These are phyloP conservation scores for Tor tambroides DNA, from an alignment of 2,113 vertebrate genomes.

Conservation along the genomic window DNA sequence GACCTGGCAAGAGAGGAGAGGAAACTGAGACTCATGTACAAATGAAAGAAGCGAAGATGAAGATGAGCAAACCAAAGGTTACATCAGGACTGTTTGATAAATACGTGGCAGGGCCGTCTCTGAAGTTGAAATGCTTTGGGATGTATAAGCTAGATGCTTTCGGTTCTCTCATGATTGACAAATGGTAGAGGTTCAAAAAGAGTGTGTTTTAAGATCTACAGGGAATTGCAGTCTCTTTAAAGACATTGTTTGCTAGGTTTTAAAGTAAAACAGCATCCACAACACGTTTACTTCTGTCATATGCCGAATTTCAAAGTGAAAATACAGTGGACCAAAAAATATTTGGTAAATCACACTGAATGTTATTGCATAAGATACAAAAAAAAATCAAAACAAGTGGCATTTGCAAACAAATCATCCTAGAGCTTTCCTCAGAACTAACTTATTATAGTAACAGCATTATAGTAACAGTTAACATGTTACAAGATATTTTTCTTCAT, in stretches of 20 bases:
- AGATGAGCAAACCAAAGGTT: neutral
- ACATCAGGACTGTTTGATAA: neutral
- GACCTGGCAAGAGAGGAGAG: constrained; percentile 55
- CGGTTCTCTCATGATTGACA: neutral
- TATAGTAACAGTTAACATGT: neutral
- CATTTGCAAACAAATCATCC: neutral
- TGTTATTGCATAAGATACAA: neutral
- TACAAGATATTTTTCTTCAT: neutral
- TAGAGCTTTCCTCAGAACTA: neutral
- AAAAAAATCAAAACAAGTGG: neutral
- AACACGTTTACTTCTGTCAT: neutral
- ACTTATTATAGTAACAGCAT: neutral
- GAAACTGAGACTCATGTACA: constrained; percentile 18
- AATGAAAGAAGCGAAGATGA: constrained; percentile 4
- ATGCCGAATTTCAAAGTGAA: neutral
- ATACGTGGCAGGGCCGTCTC: neutral
- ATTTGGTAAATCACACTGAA: neutral
- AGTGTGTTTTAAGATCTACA: neutral
- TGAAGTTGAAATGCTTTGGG: neutral
- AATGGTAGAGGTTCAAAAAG: neutral
- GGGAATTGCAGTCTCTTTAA: neutral
- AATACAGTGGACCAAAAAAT: neutral
- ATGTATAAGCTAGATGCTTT: constrained; percentile 1
- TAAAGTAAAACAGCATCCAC: neutral
- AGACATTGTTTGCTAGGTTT: neutral